Percentiles rank a stretch among this genome's conserved stretches.
These are phyloP conservation scores for Sapayoa aenigma DNA, from an alignment of 2,113 vertebrate genomes.

Conservation along the genomic window DNA sequence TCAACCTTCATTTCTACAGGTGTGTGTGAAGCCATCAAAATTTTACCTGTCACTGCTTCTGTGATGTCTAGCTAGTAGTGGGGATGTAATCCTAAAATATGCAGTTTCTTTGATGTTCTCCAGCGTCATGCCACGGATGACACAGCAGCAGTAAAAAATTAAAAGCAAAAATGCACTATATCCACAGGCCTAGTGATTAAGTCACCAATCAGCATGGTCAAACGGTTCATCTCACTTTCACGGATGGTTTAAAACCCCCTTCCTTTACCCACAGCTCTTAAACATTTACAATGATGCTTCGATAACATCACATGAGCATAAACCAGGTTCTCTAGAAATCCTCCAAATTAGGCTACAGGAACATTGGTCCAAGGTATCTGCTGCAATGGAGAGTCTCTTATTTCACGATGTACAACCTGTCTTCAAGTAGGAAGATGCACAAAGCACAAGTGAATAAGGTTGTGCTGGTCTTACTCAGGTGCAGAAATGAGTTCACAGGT, in stretches of 20 bases:
- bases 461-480: neutral
- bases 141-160: neutral
- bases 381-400: constrained; percentile 47
- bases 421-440: constrained; percentile 69
- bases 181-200: constrained; percentile 23
- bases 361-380: constrained; percentile 60
- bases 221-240: neutral
- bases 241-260: neutral
- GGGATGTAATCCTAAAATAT: neutral
- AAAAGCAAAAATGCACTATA: constrained; percentile 3
- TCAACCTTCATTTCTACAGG: constrained; percentile 43
- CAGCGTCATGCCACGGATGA: constrained; percentile 31
- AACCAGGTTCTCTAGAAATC: constrained; percentile 33
- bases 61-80: constrained; percentile 21
- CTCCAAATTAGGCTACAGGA: constrained; percentile 48
- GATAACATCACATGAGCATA: neutral
- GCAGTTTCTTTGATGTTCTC: constrained; percentile 47
- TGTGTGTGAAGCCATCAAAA: constrained; percentile 27
- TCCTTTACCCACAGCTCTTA: constrained; percentile 23
- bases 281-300: neutral
- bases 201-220: neutral
- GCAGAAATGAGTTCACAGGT: constrained; percentile 73
- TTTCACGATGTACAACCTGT: constrained; percentile 48
- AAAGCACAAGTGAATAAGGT: constrained; percentile 16
- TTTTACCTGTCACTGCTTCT: neutral